These are phyloP conservation scores for Chirona hameri DNA, from an alignment of 2,888 invertebrate genomes.

Conservation along the genomic window DNA sequence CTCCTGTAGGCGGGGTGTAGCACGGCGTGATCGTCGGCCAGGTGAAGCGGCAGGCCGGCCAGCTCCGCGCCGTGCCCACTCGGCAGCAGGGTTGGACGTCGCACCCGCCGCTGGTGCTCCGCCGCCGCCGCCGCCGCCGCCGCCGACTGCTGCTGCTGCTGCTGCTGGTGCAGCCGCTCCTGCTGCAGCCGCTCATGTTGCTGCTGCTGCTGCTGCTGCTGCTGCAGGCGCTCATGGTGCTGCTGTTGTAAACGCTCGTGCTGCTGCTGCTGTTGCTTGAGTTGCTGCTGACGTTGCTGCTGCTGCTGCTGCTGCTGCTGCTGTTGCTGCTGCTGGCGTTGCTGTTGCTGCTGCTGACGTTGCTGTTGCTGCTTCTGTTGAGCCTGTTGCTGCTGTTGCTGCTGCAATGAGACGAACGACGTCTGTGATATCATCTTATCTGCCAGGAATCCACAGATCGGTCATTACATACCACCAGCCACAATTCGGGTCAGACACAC, in stretches of 20 bases:
- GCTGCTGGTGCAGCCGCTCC: constrained; percentile 30
- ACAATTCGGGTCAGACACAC: too few relatives aligned
- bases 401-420: too few relatives aligned
- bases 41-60: background rate
- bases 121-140: background rate
- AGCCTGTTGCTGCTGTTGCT: too few relatives aligned
- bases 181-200: constrained; percentile 31
- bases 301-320: constrained; percentile 31
- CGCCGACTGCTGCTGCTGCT: constrained; percentile 10
- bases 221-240: constrained; percentile 35
- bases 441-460: too few relatives aligned
- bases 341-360: constrained; percentile 22
- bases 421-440: too few relatives aligned
- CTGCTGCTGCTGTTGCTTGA: constrained; percentile 34
- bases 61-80: background rate
- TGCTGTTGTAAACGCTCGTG: constrained; percentile 32
- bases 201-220: constrained; percentile 35
- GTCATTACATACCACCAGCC: too few relatives aligned
- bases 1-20: background rate
- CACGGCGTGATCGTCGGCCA: background rate
- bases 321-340: constrained; percentile 33
- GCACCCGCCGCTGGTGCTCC: background rate
- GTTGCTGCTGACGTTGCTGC: constrained; percentile 35
- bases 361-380: background rate
- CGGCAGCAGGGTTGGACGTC: background rate